Percentiles rank a stretch among this genome's conserved stretches.
Evolutionary conservation across 1,140 invertebrate genomes (phyloP).

Genomic region (Trachelipus rathkii): DNA sequence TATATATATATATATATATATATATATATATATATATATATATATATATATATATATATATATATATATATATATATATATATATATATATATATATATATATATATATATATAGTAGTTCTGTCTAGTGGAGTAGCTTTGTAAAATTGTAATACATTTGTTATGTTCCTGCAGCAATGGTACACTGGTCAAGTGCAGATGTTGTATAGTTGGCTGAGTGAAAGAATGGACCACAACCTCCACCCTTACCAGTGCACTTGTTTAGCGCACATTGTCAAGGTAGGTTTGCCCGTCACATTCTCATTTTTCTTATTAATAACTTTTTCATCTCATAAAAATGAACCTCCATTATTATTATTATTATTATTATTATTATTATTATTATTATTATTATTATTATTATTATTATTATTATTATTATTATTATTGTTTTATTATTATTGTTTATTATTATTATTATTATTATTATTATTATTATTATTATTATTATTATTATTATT

Average conservation of each 20-base stretch:
- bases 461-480: too few species aligned
- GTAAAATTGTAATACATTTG: background rate
- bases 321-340: too few species aligned
- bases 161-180: constrained; percentile 67
- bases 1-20: too few species aligned
- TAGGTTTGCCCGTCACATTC: constrained; percentile 51
- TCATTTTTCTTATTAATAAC: background rate
- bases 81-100: too few species aligned
- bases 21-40: too few species aligned
- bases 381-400: background rate
- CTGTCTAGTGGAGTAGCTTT: too few species aligned
- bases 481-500: too few species aligned
- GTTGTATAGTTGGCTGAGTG: constrained; percentile 90
- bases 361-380: background rate
- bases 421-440: too few species aligned
- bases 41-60: too few species aligned
- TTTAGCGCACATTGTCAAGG: constrained; percentile 91
- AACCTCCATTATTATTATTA: constrained; percentile 4
- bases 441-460: too few species aligned
- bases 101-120: too few species aligned
- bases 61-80: too few species aligned
- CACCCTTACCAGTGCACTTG: constrained; percentile 96
- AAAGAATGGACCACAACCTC: constrained; percentile 86
- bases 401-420: background rate
- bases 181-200: constrained; percentile 90